phyloP scores from a whole-genome alignment of 2,888 invertebrate species.

The Phyllotreta cruciferae region DNA sequence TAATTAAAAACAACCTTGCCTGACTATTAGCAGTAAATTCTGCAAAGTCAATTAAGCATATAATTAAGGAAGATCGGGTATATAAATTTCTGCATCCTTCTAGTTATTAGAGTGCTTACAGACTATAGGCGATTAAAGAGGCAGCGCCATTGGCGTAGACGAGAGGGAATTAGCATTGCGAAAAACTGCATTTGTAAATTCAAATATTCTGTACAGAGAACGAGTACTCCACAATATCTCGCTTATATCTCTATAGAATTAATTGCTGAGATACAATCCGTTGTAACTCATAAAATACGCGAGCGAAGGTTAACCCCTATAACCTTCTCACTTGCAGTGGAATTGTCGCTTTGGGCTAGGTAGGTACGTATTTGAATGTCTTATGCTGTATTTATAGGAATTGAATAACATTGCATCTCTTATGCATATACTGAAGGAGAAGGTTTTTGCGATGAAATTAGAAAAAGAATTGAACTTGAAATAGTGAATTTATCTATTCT shows the following conservation, averaged over 20 bases:
- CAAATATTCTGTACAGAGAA: background rate
- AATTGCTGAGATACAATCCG: background rate
- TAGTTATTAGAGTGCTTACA: conserved; percentile 33
- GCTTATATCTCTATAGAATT: background rate
- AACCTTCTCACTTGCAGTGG: conserved; percentile 5
- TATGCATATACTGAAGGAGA: no score
- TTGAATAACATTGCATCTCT: no score
- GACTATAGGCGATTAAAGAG: background rate
- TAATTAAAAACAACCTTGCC: conserved; percentile 38
- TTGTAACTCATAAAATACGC: background rate
- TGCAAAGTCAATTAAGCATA: conserved; percentile 39
- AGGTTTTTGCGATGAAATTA: no score
- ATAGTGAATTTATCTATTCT: no score
- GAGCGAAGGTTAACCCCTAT: conserved; percentile 5
- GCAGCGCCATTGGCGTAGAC: conserved; percentile 7
- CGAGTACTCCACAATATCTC: background rate
- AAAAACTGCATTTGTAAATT: background rate
- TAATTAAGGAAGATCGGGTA: conserved; percentile 40
- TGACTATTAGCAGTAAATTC: conserved; percentile 35
- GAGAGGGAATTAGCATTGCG: background rate
- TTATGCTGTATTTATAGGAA: no score
- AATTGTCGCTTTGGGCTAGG: background rate
- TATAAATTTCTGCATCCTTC: conserved; percentile 40
- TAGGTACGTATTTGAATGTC: background rate
- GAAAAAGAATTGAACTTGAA: no score